phyloP scores from a whole-genome alignment of 37 sponge, comb jelly and placozoan species.

The Ianthella basta region DNA sequence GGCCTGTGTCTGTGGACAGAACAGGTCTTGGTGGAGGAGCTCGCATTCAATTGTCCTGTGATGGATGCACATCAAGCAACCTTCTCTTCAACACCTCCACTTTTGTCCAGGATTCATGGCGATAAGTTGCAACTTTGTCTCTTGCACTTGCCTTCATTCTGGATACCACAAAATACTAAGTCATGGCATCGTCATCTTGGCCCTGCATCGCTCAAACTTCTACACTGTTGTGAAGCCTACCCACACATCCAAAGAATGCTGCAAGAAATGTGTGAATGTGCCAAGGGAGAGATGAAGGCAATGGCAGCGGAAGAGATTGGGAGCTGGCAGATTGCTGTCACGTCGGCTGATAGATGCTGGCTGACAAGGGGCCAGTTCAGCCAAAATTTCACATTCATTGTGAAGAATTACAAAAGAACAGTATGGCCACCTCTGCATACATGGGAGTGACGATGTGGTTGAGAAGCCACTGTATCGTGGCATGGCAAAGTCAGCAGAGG shows the following conservation, averaged over 20 bases:
- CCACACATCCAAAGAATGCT: constrained; percentile 20
- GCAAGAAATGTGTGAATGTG: constrained; percentile 32
- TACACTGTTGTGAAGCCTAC: not conserved
- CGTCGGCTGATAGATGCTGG: constrained; percentile 42
- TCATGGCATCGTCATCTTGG: not conserved
- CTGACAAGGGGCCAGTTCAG: not conserved
- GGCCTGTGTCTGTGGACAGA: not conserved
- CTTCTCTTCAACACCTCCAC: not conserved
- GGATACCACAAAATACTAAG: constrained; percentile 14
- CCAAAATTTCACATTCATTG: constrained; percentile 32
- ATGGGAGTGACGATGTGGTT: constrained; percentile 19
- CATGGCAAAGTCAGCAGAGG: constrained; percentile 43
- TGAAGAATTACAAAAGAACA: constrained; percentile 19
- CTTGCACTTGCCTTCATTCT: constrained; percentile 31
- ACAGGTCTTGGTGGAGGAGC: constrained; percentile 36
- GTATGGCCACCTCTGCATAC: too few relatives aligned
- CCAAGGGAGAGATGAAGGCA: constrained; percentile 46
- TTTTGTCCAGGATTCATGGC: not conserved
- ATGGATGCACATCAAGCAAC: constrained; percentile 26
- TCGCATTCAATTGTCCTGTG: constrained; percentile 25
- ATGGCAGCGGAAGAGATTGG: not conserved
- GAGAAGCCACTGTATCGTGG: constrained; percentile 35
- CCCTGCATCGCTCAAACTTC: not conserved
- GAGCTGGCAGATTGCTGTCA: constrained; percentile 36
- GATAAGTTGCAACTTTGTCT: not conserved